Evolutionary conservation across 2,113 vertebrate species (phyloP).

Genomic region (Ophiodon elongatus): DNA sequence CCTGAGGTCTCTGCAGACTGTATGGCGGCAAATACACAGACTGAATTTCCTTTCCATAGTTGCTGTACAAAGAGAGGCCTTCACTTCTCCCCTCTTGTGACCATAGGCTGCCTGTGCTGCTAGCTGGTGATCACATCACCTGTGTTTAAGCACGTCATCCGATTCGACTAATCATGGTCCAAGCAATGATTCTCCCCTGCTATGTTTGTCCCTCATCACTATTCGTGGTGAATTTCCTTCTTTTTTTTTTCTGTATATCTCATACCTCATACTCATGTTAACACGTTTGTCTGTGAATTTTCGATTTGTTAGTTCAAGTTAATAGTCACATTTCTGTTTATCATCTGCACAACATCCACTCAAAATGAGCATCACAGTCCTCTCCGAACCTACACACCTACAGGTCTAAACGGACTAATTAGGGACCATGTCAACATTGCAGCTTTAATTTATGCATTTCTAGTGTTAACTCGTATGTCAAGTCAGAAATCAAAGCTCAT

Average conservation of each 20-base stretch:
- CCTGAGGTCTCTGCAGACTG: conserved; percentile 46
- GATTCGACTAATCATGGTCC: conserved; percentile 35
- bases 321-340: neutral
- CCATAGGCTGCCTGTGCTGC: conserved; percentile 30
- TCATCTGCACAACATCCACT: neutral
- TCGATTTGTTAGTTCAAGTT: neutral
- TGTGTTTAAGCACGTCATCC: conserved; percentile 52
- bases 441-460: neutral
- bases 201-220: neutral
- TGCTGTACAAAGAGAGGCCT: conserved; percentile 53
- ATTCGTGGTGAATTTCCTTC: neutral
- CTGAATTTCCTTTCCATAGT: conserved; percentile 38
- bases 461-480: neutral
- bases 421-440: neutral
- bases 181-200: neutral
- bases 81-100: conserved; percentile 58
- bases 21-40: conserved; percentile 37
- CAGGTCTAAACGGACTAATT: neutral
- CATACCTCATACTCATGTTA: neutral
- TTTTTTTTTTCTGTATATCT: neutral
- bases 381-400: neutral
- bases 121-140: conserved; percentile 66
- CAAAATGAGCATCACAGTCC: neutral
- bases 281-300: neutral
- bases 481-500: neutral